A percentile compares a stretch with the other conserved stretches of the same genome.
Evolutionary conservation across 2,797 vertebrate species (phyloP).

Genomic region (Lacerta agilis): DNA sequence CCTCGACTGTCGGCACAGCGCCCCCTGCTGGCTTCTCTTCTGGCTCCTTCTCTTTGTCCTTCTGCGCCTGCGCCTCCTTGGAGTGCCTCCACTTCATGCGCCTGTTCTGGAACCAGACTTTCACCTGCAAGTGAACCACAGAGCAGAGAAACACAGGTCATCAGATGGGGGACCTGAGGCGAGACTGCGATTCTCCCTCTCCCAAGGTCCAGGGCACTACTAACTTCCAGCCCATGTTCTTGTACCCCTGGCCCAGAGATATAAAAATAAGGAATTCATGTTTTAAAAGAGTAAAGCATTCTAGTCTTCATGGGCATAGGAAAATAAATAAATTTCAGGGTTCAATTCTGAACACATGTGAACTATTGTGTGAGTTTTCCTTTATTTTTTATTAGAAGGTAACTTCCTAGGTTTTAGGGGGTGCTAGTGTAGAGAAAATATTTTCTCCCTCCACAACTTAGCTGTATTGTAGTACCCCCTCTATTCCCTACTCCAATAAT

Average conservation of each 20-base stretch:
- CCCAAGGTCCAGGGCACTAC: too few relatives aligned
- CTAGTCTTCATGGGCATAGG: background rate
- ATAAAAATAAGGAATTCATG: too few relatives aligned
- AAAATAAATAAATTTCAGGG: background rate
- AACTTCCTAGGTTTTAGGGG: background rate
- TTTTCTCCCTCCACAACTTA: too few relatives aligned
- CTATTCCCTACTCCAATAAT: background rate
- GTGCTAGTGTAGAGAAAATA: background rate
- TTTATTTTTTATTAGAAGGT: background rate
- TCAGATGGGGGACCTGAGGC: background rate
- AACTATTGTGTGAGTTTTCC: too few relatives aligned
- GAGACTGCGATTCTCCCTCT: background rate
- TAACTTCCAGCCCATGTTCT: too few relatives aligned
- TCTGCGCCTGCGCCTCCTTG: constrained; percentile 97
- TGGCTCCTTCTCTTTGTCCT: constrained; percentile 92
- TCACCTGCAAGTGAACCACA: constrained; percentile 81
- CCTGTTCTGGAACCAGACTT: constrained; percentile 97
- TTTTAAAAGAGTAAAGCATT: background rate
- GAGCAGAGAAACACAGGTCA: background rate
- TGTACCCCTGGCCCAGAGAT: too few relatives aligned
- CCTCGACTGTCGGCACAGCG: constrained; percentile 63
- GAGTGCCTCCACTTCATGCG: constrained; percentile 98
- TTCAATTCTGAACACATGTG: background rate
- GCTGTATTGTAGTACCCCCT: too few relatives aligned
- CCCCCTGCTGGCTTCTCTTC: constrained; percentile 75